These are phyloP conservation scores for Rhynchophorus ferrugineus DNA, from an alignment of 1,140 invertebrate species.

Conservation along the genomic window DNA sequence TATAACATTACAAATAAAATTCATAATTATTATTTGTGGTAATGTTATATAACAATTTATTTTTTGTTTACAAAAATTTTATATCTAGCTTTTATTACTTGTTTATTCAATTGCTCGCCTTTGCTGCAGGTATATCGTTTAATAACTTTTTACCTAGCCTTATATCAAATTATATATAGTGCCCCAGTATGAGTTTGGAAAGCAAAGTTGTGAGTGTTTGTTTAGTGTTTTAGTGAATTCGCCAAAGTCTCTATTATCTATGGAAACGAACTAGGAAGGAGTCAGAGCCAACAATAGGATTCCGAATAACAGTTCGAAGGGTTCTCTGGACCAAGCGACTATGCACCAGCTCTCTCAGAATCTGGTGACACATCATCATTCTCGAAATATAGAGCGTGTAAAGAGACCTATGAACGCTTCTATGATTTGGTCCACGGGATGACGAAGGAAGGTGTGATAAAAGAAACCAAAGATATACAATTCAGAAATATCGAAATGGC, in stretches of 20 bases:
- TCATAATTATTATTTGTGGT: conserved; percentile 31
- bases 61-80: too few relatives aligned
- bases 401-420: conserved; percentile 99
- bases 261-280: conserved; percentile 81
- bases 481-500: conserved; percentile 93
- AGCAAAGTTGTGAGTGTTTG: conserved; percentile 29
- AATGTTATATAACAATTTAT: conserved; percentile 35
- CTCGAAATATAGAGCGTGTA: conserved; percentile 81
- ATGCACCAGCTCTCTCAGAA: conserved; percentile 54
- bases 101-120: too few relatives aligned
- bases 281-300: conserved; percentile 69
- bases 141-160: too few relatives aligned
- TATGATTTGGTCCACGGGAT: conserved; percentile 99
- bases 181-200: conserved; percentile 34
- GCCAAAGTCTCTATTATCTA: conserved; percentile 61
- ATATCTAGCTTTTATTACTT: too few relatives aligned
- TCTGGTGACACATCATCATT: conserved; percentile 47
- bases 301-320: conserved; percentile 58
- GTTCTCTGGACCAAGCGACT: conserved; percentile 55
- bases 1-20: too few relatives aligned
- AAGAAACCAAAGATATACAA: conserved; percentile 99
- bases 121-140: too few relatives aligned
- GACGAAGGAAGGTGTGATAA: conserved; percentile 97
- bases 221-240: conserved; percentile 32
- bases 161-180: conserved; percentile 34